Evolutionary conservation across 2,113 vertebrate species (phyloP), one percentile per base, ranked within the genome.

Genomic region (Petrocephalus microphthalmus): DNA sequence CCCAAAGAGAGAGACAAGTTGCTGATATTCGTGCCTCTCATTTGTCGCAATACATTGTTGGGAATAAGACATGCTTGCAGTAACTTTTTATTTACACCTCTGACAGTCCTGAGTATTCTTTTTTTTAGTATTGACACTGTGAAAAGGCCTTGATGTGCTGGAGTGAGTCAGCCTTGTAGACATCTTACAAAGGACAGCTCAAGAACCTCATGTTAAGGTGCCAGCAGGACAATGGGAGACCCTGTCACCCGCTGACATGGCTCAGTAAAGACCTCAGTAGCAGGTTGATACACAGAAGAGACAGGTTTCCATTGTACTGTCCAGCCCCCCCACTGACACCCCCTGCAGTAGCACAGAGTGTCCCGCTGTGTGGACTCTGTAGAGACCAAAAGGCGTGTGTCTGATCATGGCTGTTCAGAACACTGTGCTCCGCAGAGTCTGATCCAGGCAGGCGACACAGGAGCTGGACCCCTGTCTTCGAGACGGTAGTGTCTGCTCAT

Each of bases 141-240:
- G 71, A 78, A 78, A 67, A 29, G n/a, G 60, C 11, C 60, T 64
- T 64, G n/a, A 64, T 64, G 60, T 64, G 60, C 8, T 67, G 60
- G 25, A 33, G 19, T 85, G 25, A 87, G 84, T 85, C 51, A 85
- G 67, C 78, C 86, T 87, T 87, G 87, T 3, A 42, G 67, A 83
- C 49, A 51, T 51, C 85, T 84, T 49, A n/a, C 8, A 37, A 6
- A 56, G 86, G 20, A 89, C 25, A 47, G 56, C 84, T 22, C 49
- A 87, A 81, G 51, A 86, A 87, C 82, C 53, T 84, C 88, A 78
- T 67, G 88, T 64, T 88, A 89, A 89, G 87, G 89, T 88, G 54
- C 54, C 71, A 89, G 60, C 49, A 87, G 13, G 83, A 84, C 81
- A 33, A 86, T 54, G 29, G 52, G 71, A 57, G 10, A 57, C 10